Evolutionary conservation across 2,113 vertebrate species (phyloP), one percentile per base, ranked within the genome.

Genomic region (Pantherophis guttatus): DNA sequence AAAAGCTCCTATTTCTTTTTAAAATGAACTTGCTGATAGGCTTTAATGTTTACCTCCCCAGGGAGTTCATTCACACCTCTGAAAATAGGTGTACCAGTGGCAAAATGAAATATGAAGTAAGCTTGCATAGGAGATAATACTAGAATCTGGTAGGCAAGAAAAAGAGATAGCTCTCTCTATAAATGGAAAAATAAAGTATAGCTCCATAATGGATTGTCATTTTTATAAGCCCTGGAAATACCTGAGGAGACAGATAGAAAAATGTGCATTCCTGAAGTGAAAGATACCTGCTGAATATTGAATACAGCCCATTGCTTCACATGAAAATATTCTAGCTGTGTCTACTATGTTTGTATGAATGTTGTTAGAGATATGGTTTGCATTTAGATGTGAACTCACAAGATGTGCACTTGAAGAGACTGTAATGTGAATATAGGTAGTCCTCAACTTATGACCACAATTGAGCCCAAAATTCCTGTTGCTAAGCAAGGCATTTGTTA

Each of bases 91-190:
- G 33, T 95, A 95, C 96, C 95, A 94, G 92, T 96, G 90, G 94
- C 96, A 97, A 93, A 97, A 97, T 95, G 94, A 97, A 96, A 81
- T 97, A 97, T 94, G 96, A 96, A 96, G 96, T 94, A 95, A 96
- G 96, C 90, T 93, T 95, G 90, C 95, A 91, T 94, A 62, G 91
- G 88, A 94, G 95, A 96, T 97, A 96, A 96, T 96, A 96, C 96
- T 93, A 97, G 95, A 97, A 97, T 96, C 95, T 94, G 62, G 59
- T 21, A 54, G 55, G 92, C 12, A 85, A 95, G 90, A 91, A 89
- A 94, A 95, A 96, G 86, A 87, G 94, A 96, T 59, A 87, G 89
- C 91, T 93, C 90, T 95, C 55, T 95, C 91, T 95, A 33, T 94
- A 96, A 97, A 95, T 94, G 94, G 94, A 97, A 94, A 97, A 86